Conservation (phyloP, 2,888 invertebrate genomes). For the Lepidocyrtoides sp. region DNA sequence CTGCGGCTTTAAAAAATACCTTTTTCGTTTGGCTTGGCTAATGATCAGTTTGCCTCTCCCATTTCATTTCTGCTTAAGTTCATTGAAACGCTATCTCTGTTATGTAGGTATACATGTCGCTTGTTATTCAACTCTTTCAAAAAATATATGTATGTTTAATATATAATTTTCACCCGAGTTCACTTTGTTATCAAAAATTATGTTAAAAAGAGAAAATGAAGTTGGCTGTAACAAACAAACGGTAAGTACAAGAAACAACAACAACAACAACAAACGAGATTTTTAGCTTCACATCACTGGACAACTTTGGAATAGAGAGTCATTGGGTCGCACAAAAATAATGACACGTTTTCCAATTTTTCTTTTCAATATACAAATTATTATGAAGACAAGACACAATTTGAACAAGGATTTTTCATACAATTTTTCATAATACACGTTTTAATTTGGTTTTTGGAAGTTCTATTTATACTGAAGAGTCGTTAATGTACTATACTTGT, state of each 20-base stretch:
- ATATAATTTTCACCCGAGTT: background rate
- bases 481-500: background rate
- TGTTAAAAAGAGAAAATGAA: background rate
- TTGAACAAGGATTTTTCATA: background rate
- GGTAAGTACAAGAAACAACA: too few species aligned
- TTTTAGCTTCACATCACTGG: too few species aligned
- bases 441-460: background rate
- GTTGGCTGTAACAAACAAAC: background rate
- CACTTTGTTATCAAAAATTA: background rate
- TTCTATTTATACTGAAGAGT: background rate
- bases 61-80: slow-evolving; percentile 58
- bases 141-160: background rate
- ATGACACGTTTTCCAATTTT: background rate
- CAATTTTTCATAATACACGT: background rate
- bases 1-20: slow-evolving; percentile 16
- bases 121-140: background rate
- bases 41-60: slow-evolving; percentile 52
- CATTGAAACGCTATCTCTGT: slow-evolving; percentile 40
- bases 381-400: background rate
- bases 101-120: background rate
- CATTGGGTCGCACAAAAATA: too few species aligned
- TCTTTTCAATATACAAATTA: background rate
- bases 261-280: background rate
- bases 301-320: too few species aligned
- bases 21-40: background rate